Conservation (phyloP, 1,140 invertebrate species). For the Aphelinus atriplicis region DNA sequence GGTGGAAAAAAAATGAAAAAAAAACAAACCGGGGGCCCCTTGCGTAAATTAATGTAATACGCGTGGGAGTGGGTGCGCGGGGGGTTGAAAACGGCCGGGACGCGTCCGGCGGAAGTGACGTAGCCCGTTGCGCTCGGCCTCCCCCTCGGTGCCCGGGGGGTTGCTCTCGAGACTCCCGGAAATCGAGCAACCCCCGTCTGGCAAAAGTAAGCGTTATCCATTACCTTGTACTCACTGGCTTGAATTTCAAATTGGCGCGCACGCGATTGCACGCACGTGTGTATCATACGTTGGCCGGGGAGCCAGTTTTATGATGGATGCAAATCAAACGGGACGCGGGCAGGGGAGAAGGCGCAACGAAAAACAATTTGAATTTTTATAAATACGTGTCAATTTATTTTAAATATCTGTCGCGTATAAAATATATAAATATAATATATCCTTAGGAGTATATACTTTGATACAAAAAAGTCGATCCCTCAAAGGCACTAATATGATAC, state of each 20-base stretch:
- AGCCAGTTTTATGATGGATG: too few relatives aligned
- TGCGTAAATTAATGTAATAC: conserved; percentile 34
- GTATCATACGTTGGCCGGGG: too few relatives aligned
- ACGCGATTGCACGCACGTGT: too few relatives aligned
- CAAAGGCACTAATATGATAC: conserved; percentile 39
- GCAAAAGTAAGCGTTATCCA: too few relatives aligned
- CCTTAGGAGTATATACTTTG: background rate
- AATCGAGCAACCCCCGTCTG: conserved; percentile 28
- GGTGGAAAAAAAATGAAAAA: conserved; percentile 26
- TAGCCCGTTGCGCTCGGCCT: conserved; percentile 31
- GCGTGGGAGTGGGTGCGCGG: conserved; percentile 10
- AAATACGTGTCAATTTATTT: conserved; percentile 34
- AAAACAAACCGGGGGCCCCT: conserved; percentile 1
- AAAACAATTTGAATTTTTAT: background rate
- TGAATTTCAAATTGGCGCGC: conserved; percentile 45
- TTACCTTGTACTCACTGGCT: background rate
- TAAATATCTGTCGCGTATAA: conserved; percentile 27
- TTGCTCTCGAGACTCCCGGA: conserved; percentile 34
- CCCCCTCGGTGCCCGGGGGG: conserved; percentile 5
- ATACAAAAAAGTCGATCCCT: conserved; percentile 27
- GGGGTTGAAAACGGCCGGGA: conserved; percentile 1
- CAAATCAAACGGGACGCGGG: too few relatives aligned
- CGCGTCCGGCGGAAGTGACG: conserved; percentile 52
- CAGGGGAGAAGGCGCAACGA: too few relatives aligned
- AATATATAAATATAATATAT: conserved; percentile 35